These are phyloP conservation scores for Serranus cabrilla DNA, from an alignment of 2,797 vertebrate genomes.

Conservation along the genomic window DNA sequence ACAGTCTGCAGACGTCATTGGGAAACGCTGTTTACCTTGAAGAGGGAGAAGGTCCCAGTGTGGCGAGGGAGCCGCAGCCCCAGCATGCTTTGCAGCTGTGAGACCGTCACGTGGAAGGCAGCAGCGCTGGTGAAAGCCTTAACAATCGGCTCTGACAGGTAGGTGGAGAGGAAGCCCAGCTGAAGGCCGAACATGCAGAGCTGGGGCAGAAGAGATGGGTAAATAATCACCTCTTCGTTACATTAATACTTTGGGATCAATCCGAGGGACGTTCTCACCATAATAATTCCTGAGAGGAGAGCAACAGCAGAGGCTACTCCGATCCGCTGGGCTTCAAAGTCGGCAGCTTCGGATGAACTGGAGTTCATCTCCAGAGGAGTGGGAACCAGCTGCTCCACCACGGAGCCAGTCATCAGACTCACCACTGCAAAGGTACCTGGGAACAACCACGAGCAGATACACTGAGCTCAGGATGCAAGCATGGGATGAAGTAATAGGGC, in stretches of 20 bases:
- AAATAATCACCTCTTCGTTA: not conserved
- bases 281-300: conserved; percentile 91
- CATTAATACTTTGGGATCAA: not conserved
- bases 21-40: conserved; percentile 84
- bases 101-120: conserved; percentile 93
- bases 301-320: conserved; percentile 91
- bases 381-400: conserved; percentile 91
- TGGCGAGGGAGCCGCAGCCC: conserved; percentile 90
- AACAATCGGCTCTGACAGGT: conserved; percentile 93
- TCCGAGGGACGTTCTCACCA: conserved; percentile 81
- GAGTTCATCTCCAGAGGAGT: conserved; percentile 85
- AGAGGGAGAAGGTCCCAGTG: conserved; percentile 91
- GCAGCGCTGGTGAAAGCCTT: conserved; percentile 95
- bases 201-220: conserved; percentile 72
- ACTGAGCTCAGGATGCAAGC: not conserved
- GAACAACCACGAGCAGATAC: not conserved
- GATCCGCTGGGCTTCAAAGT: conserved; percentile 89
- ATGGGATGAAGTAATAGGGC: not conserved
- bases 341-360: conserved; percentile 82
- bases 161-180: conserved; percentile 94
- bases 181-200: conserved; percentile 92
- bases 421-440: conserved; percentile 95
- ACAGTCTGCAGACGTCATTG: not conserved
- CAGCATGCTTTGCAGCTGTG: conserved; percentile 93
- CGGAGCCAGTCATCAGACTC: conserved; percentile 94